Conservation (phyloP, 1,140 invertebrate species). For the Reticulitermes speratus region DNA sequence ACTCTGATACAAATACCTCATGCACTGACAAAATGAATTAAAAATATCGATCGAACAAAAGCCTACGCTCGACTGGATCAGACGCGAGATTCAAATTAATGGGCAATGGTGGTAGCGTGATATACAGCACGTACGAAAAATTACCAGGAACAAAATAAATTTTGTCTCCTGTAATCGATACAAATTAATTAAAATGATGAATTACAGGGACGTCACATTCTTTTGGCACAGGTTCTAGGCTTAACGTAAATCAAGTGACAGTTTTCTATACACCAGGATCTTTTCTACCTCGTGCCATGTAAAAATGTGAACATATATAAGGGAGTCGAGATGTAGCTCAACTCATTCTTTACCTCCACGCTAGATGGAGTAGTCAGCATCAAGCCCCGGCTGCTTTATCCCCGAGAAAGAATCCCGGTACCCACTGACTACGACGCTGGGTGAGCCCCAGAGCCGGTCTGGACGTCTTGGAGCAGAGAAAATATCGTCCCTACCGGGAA, state of each 20-base stretch:
- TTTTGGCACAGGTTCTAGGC: neutral
- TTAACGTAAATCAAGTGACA: neutral
- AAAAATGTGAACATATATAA: no score
- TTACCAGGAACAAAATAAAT: neutral
- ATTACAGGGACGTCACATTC: neutral
- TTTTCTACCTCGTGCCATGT: no score
- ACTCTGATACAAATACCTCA: neutral
- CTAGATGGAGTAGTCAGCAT: no score
- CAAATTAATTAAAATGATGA: neutral
- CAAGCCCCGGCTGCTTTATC: no score
- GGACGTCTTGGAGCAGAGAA: no score
- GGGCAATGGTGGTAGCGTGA: neutral
- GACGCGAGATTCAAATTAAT: neutral
- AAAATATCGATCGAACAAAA: neutral
- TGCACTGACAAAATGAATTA: neutral
- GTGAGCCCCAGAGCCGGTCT: no score
- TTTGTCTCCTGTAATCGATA: neutral
- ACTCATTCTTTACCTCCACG: no score
- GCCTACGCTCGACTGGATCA: neutral
- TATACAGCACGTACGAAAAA: neutral
- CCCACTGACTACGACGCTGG: no score
- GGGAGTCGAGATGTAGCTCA: no score
- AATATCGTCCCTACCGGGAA: no score
- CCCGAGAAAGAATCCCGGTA: no score
- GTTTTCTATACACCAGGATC: no score